Base-by-base conservation (phyloP, 1,140 invertebrate species). In the Drosophila athabasca region DNA sequence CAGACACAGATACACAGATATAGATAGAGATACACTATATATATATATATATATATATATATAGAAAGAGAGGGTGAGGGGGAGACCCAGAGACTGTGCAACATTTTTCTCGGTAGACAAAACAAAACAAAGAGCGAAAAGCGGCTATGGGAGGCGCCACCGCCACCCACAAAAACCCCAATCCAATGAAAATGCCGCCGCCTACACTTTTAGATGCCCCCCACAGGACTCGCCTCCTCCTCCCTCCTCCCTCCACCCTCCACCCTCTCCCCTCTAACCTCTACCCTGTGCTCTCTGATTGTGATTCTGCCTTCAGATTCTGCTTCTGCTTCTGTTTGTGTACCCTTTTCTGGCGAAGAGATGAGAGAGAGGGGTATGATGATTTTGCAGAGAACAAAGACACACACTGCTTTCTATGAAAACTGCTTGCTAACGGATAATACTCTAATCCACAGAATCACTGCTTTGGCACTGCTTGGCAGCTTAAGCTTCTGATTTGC, bases 51-150 rank as follows among this genome's bases (percentile, higher is more conserved):
- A 19, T 19, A 19, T 8, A 31, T 31, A 31, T 31, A 31, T 7
- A 9, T 7, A 51, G 52, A 71, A 66, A 22, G 46, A 43, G 29
- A 46, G 60, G 57, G 26, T 9, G 29, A 13, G 7, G 43, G 39
- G 39, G 43, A 35, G 39, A 13, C 6, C 9, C 35, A 49, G 49
- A 29, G 45, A 45, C 69, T 74, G 46, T 67, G 65, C 66, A 57
- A 57, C 66, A 39, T 69, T 69, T 68, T 69, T 57, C 64, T 69
- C 71, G 35, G 71, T 66, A 74, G 53, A 74, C 71, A 74, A 74
- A 74, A 74, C 60, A 65, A 74, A 74, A 73, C 64, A 68, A 69
- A 68, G 55, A 48, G 66, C 62, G 55, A 69, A 31, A 43, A 48
- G 48, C 50, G 68, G 49, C 54, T 49, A 31, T 31, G 49, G 66